Evolutionary conservation across 2,113 vertebrate species (phyloP), one percentile per base, ranked within the genome.

Genomic region (Tricholaema leucomelas): DNA sequence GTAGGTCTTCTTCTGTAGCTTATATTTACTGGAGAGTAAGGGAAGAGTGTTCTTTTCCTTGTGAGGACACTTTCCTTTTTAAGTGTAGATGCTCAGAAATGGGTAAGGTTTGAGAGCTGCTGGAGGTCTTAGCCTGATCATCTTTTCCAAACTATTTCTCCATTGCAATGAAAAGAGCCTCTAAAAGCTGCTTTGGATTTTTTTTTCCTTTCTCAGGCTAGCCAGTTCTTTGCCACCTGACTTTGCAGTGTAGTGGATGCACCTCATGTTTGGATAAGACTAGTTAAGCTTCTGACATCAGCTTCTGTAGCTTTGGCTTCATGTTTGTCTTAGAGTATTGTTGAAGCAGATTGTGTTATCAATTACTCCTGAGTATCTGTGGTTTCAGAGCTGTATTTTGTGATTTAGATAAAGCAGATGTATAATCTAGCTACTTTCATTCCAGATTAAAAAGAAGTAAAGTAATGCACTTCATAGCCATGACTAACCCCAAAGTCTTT

Each of bases 61-160:
- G 18, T 56, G 58, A 91, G 69, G 83, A 74, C 42, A 27, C 27
- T 38, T 86, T 28, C 25, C 15, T 84, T 88, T 48, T 79, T 14
- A 78, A 81, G 54, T 35, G 92, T 90, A 76, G 85, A 54, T 78
- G 25, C 58, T 91, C 76, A 90, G 83, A 94, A 81, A 81, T 35
- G 58, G 85, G 42, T 86, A 88, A 2, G n/a, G 42, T 88, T 85
- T 83, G 55, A 78, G 85, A 77, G 60, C 8, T 4, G 21, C 8
- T 3, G 64, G 67, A 87, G 59, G 73, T 83, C 65, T 61, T 78
- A 30, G 58, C 74, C 50, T 54, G 38, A 46, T 85, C 6, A 1
- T 77, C 59, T 85, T 70, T 88, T 86, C 74, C 71, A 87, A 69
- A 27, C 30, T 14, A 4, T 71, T 92, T 87, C 50, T 87, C 15